Percentiles rank a stretch among this genome's conserved stretches.
These are phyloP conservation scores for Myripristis jacobus DNA, from an alignment of 2,797 vertebrate genomes.

Conservation along the genomic window DNA sequence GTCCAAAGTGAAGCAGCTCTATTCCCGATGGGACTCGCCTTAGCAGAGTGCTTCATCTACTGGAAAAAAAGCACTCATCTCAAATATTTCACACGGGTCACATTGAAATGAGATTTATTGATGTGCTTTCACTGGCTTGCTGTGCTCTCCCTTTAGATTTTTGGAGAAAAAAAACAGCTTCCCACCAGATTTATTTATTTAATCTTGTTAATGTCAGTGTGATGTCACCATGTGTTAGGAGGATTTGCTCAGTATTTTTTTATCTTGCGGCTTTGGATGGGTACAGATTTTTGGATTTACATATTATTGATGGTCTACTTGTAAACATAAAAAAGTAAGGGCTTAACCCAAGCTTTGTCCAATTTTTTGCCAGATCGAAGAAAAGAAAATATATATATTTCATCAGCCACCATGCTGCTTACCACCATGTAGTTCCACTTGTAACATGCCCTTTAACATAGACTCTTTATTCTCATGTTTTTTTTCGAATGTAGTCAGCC, in stretches of 20 bases:
- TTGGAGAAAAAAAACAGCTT: slow-evolving; percentile 5
- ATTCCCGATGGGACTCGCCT: slow-evolving; percentile 40
- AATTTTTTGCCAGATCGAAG: background rate
- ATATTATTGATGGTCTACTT: background rate
- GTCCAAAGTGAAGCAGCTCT: slow-evolving; percentile 45
- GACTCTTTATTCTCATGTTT: background rate
- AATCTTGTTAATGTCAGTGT: slow-evolving; percentile 31
- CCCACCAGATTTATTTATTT: slow-evolving; percentile 33
- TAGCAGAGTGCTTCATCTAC: slow-evolving; percentile 59
- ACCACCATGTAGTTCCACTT: background rate
- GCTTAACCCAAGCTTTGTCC: background rate
- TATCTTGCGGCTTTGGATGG: slow-evolving; percentile 1
- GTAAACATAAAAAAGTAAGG: background rate
- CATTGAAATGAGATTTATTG: slow-evolving; percentile 56
- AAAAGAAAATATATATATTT: background rate
- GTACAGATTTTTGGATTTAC: background rate
- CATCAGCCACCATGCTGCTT: background rate
- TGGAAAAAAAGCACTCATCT: slow-evolving; percentile 43
- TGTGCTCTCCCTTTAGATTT: background rate
- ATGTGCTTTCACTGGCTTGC: slow-evolving; percentile 27
- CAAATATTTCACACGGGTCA: slow-evolving; percentile 50
- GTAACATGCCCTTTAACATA: background rate
- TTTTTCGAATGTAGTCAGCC: slow-evolving; percentile 85
- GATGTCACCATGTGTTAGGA: slow-evolving; percentile 16
- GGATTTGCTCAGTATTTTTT: slow-evolving; percentile 3